Conservation (phyloP, 2,888 invertebrate species). For the Harpagoxenus sublaevis region DNA sequence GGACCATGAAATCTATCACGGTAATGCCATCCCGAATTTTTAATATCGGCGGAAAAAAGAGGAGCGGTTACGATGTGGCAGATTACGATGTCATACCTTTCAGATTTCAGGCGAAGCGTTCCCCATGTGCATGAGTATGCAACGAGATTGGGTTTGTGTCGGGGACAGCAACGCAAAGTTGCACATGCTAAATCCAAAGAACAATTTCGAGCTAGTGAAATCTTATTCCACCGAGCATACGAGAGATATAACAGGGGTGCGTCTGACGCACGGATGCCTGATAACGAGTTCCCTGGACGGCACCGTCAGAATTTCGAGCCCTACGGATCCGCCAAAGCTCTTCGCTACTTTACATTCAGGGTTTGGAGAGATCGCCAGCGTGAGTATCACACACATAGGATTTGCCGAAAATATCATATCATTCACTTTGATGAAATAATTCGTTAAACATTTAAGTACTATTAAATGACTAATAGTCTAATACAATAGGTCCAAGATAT, state of each 20-base stretch:
- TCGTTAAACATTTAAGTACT: not conserved
- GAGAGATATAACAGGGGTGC: slow-evolving; percentile 82
- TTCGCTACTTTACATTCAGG: slow-evolving; percentile 73
- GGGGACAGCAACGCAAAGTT: slow-evolving; percentile 81
- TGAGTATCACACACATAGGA: slow-evolving; percentile 66
- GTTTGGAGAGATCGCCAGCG: slow-evolving; percentile 81
- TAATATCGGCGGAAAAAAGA: too few species aligned
- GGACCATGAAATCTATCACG: slow-evolving; percentile 83
- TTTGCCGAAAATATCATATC: not conserved
- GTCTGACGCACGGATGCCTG: slow-evolving; percentile 80
- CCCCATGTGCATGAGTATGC: slow-evolving; percentile 81
- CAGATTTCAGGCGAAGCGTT: slow-evolving; percentile 82
- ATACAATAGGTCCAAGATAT: not conserved
- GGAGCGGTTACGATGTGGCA: not conserved
- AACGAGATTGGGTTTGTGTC: slow-evolving; percentile 77
- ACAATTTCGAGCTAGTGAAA: slow-evolving; percentile 78
- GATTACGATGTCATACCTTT: slow-evolving; percentile 1
- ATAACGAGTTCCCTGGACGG: slow-evolving; percentile 84
- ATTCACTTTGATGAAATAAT: not conserved
- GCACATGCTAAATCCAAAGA: slow-evolving; percentile 79
- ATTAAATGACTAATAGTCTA: not conserved
- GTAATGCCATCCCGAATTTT: slow-evolving; percentile 66
- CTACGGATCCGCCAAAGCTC: slow-evolving; percentile 83
- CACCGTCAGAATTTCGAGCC: slow-evolving; percentile 82
- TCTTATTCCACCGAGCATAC: slow-evolving; percentile 79